Evolutionary conservation across 2,113 vertebrate species (phyloP).

Genomic region (Leucopsar rothschildi): DNA sequence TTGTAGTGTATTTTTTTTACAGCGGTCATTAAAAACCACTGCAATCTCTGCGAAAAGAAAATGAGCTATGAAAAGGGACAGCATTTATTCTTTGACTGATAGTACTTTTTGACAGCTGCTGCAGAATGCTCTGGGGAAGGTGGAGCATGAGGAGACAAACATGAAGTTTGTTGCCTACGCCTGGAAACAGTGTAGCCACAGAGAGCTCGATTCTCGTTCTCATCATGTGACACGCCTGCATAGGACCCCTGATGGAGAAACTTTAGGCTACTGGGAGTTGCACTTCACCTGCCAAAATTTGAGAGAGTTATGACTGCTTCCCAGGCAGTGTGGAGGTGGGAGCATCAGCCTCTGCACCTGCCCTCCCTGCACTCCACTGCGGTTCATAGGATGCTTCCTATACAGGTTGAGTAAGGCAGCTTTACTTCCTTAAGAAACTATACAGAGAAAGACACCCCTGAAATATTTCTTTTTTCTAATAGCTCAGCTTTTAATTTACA

Average conservation of each 20-base stretch:
- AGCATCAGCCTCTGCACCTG: not conserved
- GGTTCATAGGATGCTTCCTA: not conserved
- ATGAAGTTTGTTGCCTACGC: not conserved
- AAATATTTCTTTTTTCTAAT: not conserved
- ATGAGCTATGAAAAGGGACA: not conserved
- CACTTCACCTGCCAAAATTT: not conserved
- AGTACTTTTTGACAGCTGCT: not conserved
- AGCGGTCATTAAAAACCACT: not conserved
- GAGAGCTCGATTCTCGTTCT: not conserved
- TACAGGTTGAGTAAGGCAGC: not conserved
- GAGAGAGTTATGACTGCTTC: not conserved
- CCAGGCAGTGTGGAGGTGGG: rapidly evolving
- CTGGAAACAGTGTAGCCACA: not conserved
- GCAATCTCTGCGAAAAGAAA: not conserved
- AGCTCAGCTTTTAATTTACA: not conserved
- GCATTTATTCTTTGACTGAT: too few species aligned
- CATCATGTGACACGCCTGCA: not conserved
- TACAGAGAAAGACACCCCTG: not conserved
- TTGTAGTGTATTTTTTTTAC: not conserved
- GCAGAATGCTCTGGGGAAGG: not conserved
- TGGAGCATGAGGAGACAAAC: not conserved
- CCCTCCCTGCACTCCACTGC: not conserved
- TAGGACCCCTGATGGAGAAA: not conserved
- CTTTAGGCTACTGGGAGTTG: not conserved
- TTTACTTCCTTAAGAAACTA: not conserved